Evolutionary conservation across 2,113 vertebrate genomes (phyloP).

Genomic region (Clupea harengus): DNA sequence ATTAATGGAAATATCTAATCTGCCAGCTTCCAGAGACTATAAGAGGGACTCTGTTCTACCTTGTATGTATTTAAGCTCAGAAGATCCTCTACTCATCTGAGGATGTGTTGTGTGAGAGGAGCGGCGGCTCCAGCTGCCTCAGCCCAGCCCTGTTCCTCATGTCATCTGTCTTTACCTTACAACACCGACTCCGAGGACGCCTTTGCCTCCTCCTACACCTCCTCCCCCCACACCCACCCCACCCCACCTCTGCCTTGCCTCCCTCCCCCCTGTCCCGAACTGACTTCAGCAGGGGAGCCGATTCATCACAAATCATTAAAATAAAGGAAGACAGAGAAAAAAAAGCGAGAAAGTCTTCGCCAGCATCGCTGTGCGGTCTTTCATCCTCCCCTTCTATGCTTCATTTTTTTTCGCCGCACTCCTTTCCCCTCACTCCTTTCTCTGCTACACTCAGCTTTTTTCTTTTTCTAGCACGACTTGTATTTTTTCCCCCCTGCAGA

Average conservation of each 20-base stretch:
- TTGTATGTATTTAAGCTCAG: not conserved
- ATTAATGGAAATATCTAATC: not conserved
- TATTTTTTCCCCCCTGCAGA: not conserved
- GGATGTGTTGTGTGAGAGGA: not conserved
- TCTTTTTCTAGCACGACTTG: too few relatives aligned
- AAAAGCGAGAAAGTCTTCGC: slow-evolving; percentile 18
- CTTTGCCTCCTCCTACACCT: not conserved
- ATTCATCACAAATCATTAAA: slow-evolving; percentile 50
- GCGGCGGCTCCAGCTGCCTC: not conserved
- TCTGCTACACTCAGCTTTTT: slow-evolving; percentile 9
- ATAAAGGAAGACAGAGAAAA: slow-evolving; percentile 42
- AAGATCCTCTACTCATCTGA: not conserved
- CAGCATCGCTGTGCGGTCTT: slow-evolving; percentile 42
- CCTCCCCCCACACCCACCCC: not conserved
- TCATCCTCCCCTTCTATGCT: slow-evolving; percentile 23
- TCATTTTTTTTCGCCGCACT: not conserved
- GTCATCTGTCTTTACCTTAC: not conserved
- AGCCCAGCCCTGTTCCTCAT: not conserved
- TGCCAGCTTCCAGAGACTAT: not conserved
- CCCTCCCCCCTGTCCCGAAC: slow-evolving; percentile 19
- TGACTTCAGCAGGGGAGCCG: slow-evolving; percentile 36
- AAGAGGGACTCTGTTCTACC: not conserved
- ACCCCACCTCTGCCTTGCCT: not conserved
- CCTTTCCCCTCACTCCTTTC: slow-evolving; percentile 10
- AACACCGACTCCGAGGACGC: not conserved